These are phyloP conservation scores for Helostoma temminkii DNA, from an alignment of 2,797 vertebrate species.

Conservation along the genomic window DNA sequence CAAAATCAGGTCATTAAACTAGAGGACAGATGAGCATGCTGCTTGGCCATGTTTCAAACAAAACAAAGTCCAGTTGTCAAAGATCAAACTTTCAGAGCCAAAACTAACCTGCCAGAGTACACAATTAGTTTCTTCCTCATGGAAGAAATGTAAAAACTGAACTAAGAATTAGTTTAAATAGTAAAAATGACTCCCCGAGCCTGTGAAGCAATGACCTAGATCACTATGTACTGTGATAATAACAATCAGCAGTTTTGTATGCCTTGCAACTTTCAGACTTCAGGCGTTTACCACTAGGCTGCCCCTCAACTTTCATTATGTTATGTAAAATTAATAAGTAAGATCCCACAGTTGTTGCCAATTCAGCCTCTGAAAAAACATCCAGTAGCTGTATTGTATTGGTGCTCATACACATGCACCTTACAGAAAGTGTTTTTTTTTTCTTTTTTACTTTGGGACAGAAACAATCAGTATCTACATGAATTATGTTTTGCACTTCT, in stretches of 20 bases:
- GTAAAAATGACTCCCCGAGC: constrained; percentile 1
- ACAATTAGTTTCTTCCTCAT: neutral
- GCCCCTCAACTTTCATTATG: constrained; percentile 57
- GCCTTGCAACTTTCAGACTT: constrained; percentile 45
- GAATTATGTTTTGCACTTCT: constrained; percentile 6
- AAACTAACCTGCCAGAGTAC: constrained; percentile 12
- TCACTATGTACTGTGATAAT: constrained; percentile 44
- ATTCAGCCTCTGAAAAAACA: constrained; percentile 37
- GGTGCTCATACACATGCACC: neutral
- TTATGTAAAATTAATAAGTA: constrained; percentile 65
- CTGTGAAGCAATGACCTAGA: constrained; percentile 39
- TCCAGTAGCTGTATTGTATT: neutral
- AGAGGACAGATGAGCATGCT: neutral
- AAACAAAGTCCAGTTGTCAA: neutral
- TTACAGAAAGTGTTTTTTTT: too few relatives aligned
- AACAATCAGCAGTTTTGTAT: constrained; percentile 62
- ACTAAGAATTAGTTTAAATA: constrained; percentile 14
- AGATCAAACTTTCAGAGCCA: neutral
- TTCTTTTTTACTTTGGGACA: neutral
- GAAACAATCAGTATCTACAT: neutral
- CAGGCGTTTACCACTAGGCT: constrained; percentile 53
- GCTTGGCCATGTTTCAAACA: neutral
- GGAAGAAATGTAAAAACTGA: constrained; percentile 5
- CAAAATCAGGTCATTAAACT: constrained; percentile 17
- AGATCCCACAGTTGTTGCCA: constrained; percentile 47